Evolutionary conservation across 2,113 vertebrate genomes (phyloP), one percentile per base, ranked within the genome.

Genomic region (Chinchilla lanigera): DNA sequence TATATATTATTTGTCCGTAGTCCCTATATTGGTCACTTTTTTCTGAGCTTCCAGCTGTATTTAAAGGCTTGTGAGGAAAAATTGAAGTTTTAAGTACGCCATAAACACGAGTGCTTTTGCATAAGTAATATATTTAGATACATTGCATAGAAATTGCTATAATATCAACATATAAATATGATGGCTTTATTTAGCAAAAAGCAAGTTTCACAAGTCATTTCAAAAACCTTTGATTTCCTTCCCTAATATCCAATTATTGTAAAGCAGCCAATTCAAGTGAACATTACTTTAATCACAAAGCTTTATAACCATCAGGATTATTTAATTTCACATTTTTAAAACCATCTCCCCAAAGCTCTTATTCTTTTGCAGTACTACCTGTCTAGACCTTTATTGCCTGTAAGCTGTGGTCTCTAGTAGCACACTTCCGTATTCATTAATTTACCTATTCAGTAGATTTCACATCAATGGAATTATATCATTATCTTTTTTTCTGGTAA

Each of bases 51-150:
- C 95, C 30, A 93, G 26, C 28, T 89, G 26, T 24, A 44, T 86
- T 90, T 52, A 58, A 84, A 73, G 89, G 28, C 56, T 0, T 22
- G 1, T 67, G 30, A 26, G 41, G 30, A 8, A 58, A 73, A 81
- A 86, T 75, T 86, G 38, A 94, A 86, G 9, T 82, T 86, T 67
- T 82, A 19, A 71, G 12, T 56, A 97, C 90, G 61, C 22, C n/a
- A 92, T 73, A 94, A 92, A 91, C 41, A 89, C 38, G 78, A 89
- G 44, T 93, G 33, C 54, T 96, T 93, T 91, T 90, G 71, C 87
- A 58, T 84, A 96, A 96, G 58, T n/a, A 89, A 95, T 78, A 67
- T 73, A 54, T 16, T 93, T 96, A 97, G 77, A 28, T 24, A 90
- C 4, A 60, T 2, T 50, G 9, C 2, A 80, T 58, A 71, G 77